phyloP scores from a whole-genome alignment of 2,113 vertebrate species.

The Syngnathoides biaculeatus region DNA sequence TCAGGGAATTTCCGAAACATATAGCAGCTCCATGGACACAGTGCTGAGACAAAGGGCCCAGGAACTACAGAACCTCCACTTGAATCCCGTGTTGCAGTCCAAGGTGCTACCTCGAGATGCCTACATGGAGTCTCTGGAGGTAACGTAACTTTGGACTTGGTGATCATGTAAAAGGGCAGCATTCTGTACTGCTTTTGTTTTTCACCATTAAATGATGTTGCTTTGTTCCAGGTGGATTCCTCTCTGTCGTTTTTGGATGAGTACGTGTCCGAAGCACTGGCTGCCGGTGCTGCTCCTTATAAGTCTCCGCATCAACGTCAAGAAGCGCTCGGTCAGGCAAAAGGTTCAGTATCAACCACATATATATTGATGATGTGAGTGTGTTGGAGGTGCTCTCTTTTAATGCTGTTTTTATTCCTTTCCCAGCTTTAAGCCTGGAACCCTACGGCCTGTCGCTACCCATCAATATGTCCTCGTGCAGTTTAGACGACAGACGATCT shows the following conservation, averaged over 20 bases:
- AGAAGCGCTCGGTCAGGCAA: conserved; percentile 84
- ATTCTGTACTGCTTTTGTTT: neutral
- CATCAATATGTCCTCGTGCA: conserved; percentile 77
- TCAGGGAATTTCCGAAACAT: conserved; percentile 72
- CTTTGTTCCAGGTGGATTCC: conserved; percentile 82
- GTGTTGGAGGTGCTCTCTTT: conserved; percentile 1
- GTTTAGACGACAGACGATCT: conserved; percentile 83
- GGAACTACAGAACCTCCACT: conserved; percentile 82
- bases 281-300: conserved; percentile 85
- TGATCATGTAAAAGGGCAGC: neutral
- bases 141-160: conserved; percentile 13
- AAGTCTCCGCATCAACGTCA: conserved; percentile 93
- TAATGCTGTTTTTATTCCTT: conserved; percentile 25
- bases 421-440: conserved; percentile 87
- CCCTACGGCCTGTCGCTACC: conserved; percentile 87
- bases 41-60: conserved; percentile 84
- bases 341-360: conserved; percentile 74
- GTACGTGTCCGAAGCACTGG: conserved; percentile 90
- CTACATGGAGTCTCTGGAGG: conserved; percentile 52
- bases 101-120: conserved; percentile 74
- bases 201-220: neutral
- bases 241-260: conserved; percentile 95
- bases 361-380: conserved; percentile 10
- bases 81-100: conserved; percentile 75
- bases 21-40: conserved; percentile 81